Percentiles rank a stretch among this genome's conserved stretches.
These are phyloP conservation scores for Pogona vitticeps DNA, from an alignment of 2,113 vertebrate genomes.

Conservation along the genomic window DNA sequence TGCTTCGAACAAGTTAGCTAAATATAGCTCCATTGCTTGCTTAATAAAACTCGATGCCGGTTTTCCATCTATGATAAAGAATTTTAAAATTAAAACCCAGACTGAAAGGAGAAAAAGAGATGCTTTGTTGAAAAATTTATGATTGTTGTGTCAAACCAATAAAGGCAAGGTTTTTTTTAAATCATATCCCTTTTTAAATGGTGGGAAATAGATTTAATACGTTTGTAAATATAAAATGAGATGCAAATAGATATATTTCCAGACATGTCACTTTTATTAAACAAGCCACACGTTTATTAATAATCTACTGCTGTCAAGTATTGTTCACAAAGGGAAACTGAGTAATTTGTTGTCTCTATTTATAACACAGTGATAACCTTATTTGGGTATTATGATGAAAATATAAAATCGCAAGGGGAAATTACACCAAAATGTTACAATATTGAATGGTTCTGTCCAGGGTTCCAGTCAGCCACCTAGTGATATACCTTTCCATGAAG, in stretches of 20 bases:
- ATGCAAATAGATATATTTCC: conserved; percentile 43
- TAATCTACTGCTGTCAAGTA: conserved; percentile 43
- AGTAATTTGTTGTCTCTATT: conserved; percentile 23
- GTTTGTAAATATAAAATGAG: conserved; percentile 49
- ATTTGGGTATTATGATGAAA: neutral
- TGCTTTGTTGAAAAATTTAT: conserved; percentile 37
- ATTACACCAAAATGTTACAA: neutral
- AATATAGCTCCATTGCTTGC: neutral
- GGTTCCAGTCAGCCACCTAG: neutral
- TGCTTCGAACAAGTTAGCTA: conserved; percentile 14
- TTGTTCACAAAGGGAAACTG: conserved; percentile 37
- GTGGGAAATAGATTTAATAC: conserved; percentile 48
- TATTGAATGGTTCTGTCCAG: neutral
- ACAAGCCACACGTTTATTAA: conserved; percentile 49
- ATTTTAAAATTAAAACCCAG: conserved; percentile 35
- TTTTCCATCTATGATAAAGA: conserved; percentile 5
- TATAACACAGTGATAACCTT: neutral
- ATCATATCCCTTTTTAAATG: conserved; percentile 34
- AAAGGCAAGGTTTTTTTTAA: conserved; percentile 10
- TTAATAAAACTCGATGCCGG: conserved; percentile 16
- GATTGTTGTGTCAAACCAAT: conserved; percentile 35
- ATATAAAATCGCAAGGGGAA: neutral
- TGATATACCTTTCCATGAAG: neutral
- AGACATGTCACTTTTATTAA: conserved; percentile 43
- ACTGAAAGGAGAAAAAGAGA: conserved; percentile 21